Conservation (phyloP, 1,140 invertebrate species). For the Drosophila busckii region DNA sequence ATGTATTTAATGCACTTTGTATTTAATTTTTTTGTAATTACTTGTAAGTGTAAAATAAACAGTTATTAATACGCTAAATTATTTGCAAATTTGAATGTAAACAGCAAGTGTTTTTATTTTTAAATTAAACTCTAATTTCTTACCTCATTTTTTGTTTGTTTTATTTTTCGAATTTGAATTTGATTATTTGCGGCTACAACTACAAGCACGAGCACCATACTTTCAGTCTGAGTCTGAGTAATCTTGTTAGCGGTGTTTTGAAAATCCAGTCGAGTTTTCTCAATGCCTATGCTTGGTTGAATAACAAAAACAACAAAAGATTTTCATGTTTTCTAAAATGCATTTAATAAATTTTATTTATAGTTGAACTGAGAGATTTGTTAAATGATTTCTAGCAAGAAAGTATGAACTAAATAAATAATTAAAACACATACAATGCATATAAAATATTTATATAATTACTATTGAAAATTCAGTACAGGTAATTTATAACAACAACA, state of each 20-base stretch:
- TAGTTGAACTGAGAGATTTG: no score
- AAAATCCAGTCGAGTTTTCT: no score
- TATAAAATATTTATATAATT: slow-evolving; percentile 72
- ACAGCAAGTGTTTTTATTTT: slow-evolving; percentile 29
- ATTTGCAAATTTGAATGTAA: slow-evolving; percentile 36
- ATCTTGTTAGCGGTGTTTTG: no score
- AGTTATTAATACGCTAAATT: slow-evolving; percentile 42
- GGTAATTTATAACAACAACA: slow-evolving; percentile 58
- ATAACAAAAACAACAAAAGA: no score
- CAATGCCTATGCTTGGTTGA: no score
- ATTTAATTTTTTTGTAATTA: slow-evolving; percentile 53
- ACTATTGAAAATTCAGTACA: slow-evolving; percentile 67
- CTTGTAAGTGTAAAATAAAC: slow-evolving; percentile 44
- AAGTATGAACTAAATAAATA: slow-evolving; percentile 13
- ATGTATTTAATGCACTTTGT: slow-evolving; percentile 51
- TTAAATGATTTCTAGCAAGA: no score
- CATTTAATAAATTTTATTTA: no score
- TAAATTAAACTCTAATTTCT: slow-evolving; percentile 44
- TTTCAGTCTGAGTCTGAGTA: no score
- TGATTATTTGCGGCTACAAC: no score
- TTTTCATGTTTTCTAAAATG: no score
- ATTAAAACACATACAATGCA: slow-evolving; percentile 44
- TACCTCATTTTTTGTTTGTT: slow-evolving; percentile 27
- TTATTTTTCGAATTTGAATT: no score
- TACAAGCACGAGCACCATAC: no score